Evolutionary conservation across 2,113 vertebrate species (phyloP).

Genomic region (Butorides virescens): DNA sequence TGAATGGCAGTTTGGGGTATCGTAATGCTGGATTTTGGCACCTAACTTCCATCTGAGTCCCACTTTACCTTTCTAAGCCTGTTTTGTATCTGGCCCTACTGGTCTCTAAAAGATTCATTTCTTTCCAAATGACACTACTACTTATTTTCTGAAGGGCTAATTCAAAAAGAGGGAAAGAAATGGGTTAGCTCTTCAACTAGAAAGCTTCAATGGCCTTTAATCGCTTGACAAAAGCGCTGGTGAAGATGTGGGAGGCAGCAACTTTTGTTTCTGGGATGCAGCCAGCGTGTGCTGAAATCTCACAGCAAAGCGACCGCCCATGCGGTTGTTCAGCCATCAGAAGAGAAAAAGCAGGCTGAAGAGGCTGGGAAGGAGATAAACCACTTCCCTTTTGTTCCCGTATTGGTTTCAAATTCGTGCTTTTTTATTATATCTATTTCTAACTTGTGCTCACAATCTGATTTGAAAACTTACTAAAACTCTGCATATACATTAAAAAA

Average conservation of each 20-base stretch:
- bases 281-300: neutral
- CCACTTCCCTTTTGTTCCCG: neutral
- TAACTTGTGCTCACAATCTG: neutral
- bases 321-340: neutral
- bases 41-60: neutral
- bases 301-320: accelerated
- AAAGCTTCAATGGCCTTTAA: neutral
- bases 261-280: neutral
- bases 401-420: neutral
- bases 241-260: neutral
- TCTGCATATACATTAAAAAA: neutral
- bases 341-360: neutral
- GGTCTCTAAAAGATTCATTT: neutral
- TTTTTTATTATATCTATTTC: neutral
- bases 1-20: neutral
- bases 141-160: neutral
- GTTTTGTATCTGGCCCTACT: neutral
- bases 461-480: neutral
- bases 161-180: neutral
- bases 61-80: neutral
- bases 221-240: neutral
- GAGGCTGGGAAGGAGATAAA: neutral
- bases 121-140: neutral
- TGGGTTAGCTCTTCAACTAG: neutral
- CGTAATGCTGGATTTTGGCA: neutral